phyloP scores from a whole-genome alignment of 2,113 vertebrate genomes.

The Zingel zingel region DNA sequence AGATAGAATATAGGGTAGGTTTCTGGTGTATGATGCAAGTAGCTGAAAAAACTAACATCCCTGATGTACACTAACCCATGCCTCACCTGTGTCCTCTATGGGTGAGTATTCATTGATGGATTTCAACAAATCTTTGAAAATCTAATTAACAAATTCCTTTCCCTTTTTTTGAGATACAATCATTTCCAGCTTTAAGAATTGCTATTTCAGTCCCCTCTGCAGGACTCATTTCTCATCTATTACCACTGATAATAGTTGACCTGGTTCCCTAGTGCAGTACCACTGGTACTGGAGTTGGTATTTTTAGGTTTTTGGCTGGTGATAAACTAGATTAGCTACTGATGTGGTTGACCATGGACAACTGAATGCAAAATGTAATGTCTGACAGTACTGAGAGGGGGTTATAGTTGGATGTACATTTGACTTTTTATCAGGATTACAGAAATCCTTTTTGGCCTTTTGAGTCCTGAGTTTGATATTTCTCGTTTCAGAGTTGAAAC shows the following conservation, averaged over 20 bases:
- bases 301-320: slow-evolving; percentile 33
- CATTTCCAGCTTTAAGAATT: slow-evolving; percentile 13
- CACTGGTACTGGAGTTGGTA: slow-evolving; percentile 30
- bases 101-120: slow-evolving; percentile 23
- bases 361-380: slow-evolving; percentile 14
- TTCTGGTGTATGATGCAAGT: slow-evolving; percentile 18
- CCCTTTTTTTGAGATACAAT: not conserved
- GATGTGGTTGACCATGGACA: slow-evolving; percentile 18
- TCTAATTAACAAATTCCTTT: not conserved
- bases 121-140: not conserved
- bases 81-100: slow-evolving; percentile 11
- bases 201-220: slow-evolving; percentile 28
- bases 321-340: slow-evolving; percentile 31
- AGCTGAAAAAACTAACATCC: not conserved
- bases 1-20: not conserved
- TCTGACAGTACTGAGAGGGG: slow-evolving; percentile 2
- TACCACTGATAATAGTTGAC: slow-evolving; percentile 55
- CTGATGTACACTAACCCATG: not conserved
- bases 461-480: not conserved
- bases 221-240: slow-evolving; percentile 42
- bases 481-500: not conserved
- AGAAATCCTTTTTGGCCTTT: not conserved
- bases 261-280: slow-evolving; percentile 53
- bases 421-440: slow-evolving; percentile 1
- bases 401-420: not conserved